Conservation (phyloP, 2,113 vertebrate species). For the Telmatochromis sp. region DNA sequence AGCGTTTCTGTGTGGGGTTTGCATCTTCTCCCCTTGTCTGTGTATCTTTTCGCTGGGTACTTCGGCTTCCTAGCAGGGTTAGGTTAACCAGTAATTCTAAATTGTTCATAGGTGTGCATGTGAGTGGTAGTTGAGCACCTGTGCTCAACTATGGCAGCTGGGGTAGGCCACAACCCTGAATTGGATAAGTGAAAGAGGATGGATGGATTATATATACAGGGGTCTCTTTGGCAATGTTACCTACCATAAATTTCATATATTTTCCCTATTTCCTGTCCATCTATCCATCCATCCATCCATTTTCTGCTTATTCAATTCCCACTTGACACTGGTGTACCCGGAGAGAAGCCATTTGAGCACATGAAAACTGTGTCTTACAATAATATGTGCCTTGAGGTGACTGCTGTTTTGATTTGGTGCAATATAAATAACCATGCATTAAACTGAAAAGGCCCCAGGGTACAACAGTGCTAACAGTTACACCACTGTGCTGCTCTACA, state of each 20-base stretch:
- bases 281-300: neutral
- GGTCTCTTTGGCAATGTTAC: neutral
- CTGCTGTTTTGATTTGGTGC: neutral
- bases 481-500: neutral
- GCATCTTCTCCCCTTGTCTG: neutral
- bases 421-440: neutral
- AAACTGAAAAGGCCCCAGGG: neutral
- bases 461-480: neutral
- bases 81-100: neutral
- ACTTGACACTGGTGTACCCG: neutral
- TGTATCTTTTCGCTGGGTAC: neutral
- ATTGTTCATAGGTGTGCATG: neutral
- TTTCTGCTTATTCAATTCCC: neutral
- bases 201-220: neutral
- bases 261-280: neutral
- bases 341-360: neutral
- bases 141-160: neutral
- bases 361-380: neutral
- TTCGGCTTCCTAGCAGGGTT: fast-evolving
- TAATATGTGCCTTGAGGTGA: neutral
- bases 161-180: neutral
- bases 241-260: neutral
- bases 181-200: neutral
- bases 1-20: neutral
- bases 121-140: neutral